Evolutionary conservation across 2,797 vertebrate genomes (phyloP).

Genomic region (Vultur gryphus): DNA sequence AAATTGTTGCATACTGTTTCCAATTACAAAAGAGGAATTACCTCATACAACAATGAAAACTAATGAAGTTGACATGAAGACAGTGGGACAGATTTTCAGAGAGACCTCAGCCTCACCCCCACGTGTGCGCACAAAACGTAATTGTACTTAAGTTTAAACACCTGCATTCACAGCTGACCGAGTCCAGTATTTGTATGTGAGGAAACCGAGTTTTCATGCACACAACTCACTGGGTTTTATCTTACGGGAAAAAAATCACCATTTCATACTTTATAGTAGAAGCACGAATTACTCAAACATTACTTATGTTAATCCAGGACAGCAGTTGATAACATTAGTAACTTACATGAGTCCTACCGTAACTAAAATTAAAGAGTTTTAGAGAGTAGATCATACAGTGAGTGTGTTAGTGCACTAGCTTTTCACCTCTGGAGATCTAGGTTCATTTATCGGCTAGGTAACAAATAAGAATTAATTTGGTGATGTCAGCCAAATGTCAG

Average conservation of each 20-base stretch:
- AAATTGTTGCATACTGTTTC: neutral
- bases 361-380: constrained; percentile 12
- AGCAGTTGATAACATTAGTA: constrained; percentile 13
- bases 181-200: neutral
- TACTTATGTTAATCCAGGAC: constrained; percentile 9
- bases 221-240: neutral
- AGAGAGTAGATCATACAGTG: neutral
- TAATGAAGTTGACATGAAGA: neutral
- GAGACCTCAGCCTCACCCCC: neutral
- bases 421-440: constrained; percentile 49
- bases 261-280: neutral
- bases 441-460: constrained; percentile 3
- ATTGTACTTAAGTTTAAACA: neutral
- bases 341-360: neutral
- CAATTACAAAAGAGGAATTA: neutral
- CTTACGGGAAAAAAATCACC: neutral
- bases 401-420: constrained; percentile 36
- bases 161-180: neutral
- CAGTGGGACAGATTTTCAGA: neutral
- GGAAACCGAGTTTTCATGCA: neutral
- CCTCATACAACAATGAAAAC: neutral
- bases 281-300: neutral
- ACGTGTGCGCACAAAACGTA: neutral
- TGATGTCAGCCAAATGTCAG: constrained; percentile 32
- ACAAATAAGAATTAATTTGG: constrained; percentile 45